A percentile compares a stretch with the other conserved stretches of the same genome.
phyloP scores from a whole-genome alignment of 2,888 invertebrate species.

The Pelosia muscerda region DNA sequence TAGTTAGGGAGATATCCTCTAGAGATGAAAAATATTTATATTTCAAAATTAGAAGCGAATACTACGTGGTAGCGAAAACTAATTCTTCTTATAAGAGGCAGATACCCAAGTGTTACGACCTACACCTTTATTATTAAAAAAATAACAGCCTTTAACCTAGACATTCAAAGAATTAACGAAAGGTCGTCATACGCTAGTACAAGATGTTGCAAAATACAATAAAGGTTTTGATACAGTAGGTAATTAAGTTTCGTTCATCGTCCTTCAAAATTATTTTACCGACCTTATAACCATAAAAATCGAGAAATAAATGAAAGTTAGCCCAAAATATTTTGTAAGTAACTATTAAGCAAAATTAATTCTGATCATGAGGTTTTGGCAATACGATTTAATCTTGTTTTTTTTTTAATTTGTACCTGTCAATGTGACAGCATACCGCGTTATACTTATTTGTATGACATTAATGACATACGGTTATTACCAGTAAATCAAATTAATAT shows the following conservation, averaged over 20 bases:
- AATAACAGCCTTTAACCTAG: conserved; percentile 9
- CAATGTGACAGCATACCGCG: not conserved
- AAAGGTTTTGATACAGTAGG: conserved; percentile 20
- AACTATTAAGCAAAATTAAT: not conserved
- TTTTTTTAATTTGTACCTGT: not conserved
- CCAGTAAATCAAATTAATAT: too few species aligned
- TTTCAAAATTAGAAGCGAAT: not conserved
- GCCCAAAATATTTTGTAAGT: not conserved
- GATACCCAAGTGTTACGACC: not conserved
- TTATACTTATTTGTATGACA: not conserved
- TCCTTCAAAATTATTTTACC: conserved; percentile 26
- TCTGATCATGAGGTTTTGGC: not conserved
- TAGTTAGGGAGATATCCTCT: too few species aligned
- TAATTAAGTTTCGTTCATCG: conserved; percentile 35
- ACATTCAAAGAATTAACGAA: conserved; percentile 14
- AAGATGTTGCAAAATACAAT: conserved; percentile 14
- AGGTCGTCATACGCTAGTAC: conserved; percentile 18
- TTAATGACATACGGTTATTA: too few species aligned
- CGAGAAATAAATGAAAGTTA: conserved; percentile 17
- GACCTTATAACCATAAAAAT: conserved; percentile 26
- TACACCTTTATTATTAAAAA: conserved; percentile 3
- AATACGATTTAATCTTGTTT: not conserved
- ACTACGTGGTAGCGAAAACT: not conserved
- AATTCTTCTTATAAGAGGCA: not conserved
- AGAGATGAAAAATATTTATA: not conserved